Evolutionary conservation across 2,888 invertebrate genomes (phyloP), one percentile per base, ranked within the genome.

Genomic region (Hypsopygia costalis): DNA sequence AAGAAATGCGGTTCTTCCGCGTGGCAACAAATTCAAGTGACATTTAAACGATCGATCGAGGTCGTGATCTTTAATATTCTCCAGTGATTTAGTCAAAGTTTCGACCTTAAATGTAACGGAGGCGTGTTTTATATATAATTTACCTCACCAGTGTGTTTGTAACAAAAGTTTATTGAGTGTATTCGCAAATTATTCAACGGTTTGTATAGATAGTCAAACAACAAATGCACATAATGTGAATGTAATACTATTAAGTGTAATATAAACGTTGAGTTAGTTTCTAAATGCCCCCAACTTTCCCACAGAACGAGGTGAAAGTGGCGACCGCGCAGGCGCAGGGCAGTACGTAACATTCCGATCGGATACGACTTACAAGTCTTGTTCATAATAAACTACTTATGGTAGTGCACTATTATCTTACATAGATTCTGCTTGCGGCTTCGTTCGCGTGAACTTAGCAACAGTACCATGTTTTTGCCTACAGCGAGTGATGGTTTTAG

Each of bases 41-140:
- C 81, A 85, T 86, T 85, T 82, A 81, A 75, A 57, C 75, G 73
- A 77, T 73, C 74, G 73, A 78, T 76, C 72, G 81, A 83, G 82
- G 80, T 79, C 81, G 56, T 66, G 68, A 65, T 73, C 63, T 57
- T 36, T 30, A 10, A 29, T 29, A 31, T 16, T 37, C 8, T 8
- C 32, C 16, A 30, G 1, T 57, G 49, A 46, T 50, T 31, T 49
- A 52, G 43, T 52, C n/a, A 25, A 2, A 25, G 25, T 25, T 25
- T 25, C 25, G 25, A 48, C 44, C 47, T 25, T 25, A 4, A 25
- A 8, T 25, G 25, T 25, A n/a, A 25, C 25, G 25, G 21, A 25
- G n/a, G n/a, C 21, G 4, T 25, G 6, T 5, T 25, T 25, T 16
- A 30, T 30, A 9, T 30, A 7, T 28, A 28, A 28, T 28, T 11